phyloP scores from a whole-genome alignment of 2,888 invertebrate species.

The Diarsia mendica region DNA sequence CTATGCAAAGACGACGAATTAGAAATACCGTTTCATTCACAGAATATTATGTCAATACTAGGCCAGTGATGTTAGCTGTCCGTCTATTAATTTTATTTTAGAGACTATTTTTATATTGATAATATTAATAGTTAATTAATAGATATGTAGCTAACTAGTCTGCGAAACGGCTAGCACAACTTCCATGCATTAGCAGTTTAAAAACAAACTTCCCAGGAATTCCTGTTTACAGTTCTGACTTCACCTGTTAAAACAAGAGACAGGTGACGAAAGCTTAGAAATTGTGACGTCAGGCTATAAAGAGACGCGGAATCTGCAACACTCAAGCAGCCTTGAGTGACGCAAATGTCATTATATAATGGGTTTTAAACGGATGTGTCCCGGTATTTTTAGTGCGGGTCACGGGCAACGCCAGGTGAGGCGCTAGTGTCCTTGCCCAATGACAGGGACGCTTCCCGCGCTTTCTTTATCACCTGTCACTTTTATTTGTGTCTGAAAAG shows the following conservation, averaged over 20 bases:
- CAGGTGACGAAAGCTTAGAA: slow-evolving; percentile 40
- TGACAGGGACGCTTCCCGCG: slow-evolving; percentile 68
- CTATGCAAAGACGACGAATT: neutral
- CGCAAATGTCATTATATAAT: slow-evolving; percentile 64
- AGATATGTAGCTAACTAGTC: neutral
- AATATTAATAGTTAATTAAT: neutral
- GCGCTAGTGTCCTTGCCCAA: slow-evolving; percentile 69
- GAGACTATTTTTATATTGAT: neutral
- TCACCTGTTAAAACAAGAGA: slow-evolving; percentile 25
- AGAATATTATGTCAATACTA: neutral
- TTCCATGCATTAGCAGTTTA: slow-evolving; percentile 6
- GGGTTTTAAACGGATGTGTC: slow-evolving; percentile 66
- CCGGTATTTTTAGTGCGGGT: slow-evolving; percentile 69
- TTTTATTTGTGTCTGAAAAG: slow-evolving; percentile 48
- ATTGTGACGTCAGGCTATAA: slow-evolving; percentile 46
- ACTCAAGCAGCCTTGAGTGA: slow-evolving; percentile 59
- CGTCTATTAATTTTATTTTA: neutral
- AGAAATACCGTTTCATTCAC: neutral
- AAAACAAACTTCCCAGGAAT: slow-evolving; percentile 18
- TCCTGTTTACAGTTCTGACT: slow-evolving; percentile 14
- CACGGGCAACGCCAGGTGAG: slow-evolving; percentile 72
- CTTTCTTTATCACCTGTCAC: slow-evolving; percentile 62
- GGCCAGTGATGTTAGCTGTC: neutral
- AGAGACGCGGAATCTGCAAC: slow-evolving; percentile 51
- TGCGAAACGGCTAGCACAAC: neutral